Conservation (phyloP, 2,113 vertebrate genomes). For the Aegotheles bennettii region DNA sequence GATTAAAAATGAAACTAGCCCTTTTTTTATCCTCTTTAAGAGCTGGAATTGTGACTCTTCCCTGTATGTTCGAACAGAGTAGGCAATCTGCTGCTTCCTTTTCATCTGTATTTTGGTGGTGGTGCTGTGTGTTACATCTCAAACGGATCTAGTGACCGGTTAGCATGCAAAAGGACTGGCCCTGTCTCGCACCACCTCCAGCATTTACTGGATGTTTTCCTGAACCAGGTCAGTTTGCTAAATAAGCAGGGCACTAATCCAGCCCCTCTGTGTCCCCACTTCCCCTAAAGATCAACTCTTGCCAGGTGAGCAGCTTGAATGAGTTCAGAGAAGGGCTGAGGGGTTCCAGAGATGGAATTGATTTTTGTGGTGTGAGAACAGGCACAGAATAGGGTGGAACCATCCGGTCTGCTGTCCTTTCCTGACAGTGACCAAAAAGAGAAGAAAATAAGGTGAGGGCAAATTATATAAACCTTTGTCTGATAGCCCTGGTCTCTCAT, state of each 20-base stretch:
- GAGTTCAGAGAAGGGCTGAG: neutral
- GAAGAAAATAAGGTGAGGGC: neutral
- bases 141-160: neutral
- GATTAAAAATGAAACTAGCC: neutral
- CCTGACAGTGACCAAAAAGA: neutral
- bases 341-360: neutral
- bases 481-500: neutral
- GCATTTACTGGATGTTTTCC: neutral
- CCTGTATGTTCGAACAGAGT: neutral
- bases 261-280: neutral
- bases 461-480: neutral
- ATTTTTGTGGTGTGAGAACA: neutral
- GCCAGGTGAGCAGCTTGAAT: neutral
- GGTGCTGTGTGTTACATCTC: neutral
- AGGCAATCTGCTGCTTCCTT: neutral
- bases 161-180: neutral
- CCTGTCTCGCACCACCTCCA: neutral
- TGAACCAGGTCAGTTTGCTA: neutral
- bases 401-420: neutral
- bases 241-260: neutral
- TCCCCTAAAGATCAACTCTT: neutral
- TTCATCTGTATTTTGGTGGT: neutral
- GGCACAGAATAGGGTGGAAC: neutral
- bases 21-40: rapidly evolving
- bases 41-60: neutral